phyloP scores from a whole-genome alignment of 2,797 vertebrate species.

The Paedocypris micromegethes region DNA sequence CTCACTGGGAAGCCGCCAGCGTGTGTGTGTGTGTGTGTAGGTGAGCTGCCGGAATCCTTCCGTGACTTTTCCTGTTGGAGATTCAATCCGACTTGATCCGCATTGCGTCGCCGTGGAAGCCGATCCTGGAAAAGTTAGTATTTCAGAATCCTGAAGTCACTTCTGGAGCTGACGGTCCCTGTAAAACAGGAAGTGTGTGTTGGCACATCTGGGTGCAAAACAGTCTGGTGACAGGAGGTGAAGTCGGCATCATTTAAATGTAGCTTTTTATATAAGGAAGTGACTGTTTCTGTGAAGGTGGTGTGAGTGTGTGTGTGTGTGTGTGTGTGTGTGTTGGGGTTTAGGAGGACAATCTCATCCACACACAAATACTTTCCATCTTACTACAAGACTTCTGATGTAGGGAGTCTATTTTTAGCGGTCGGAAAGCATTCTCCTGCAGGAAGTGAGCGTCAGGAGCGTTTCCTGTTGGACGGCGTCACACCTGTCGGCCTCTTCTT shows the following conservation, averaged over 20 bases:
- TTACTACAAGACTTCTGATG: no score
- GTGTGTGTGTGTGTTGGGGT: no score
- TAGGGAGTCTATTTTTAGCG: neutral
- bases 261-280: constrained; percentile 52
- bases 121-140: no score
- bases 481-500: constrained; percentile 40
- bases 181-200: no score
- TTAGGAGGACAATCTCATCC: no score
- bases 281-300: neutral
- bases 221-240: constrained; percentile 44
- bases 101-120: no score
- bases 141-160: no score
- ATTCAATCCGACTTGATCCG: constrained; percentile 11
- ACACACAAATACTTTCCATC: no score
- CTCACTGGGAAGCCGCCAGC: constrained; percentile 46
- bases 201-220: constrained; percentile 1
- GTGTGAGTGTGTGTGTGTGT: no score
- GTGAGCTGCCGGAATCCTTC: constrained; percentile 39
- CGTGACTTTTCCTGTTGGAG: constrained; percentile 34
- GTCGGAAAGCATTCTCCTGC: constrained; percentile 42
- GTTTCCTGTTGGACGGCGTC: constrained; percentile 3
- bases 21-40: constrained; percentile 42
- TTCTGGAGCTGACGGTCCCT: no score
- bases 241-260: constrained; percentile 46
- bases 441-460: neutral